Conservation (phyloP, 2,113 vertebrate species). For the Pygoscelis adeliae region DNA sequence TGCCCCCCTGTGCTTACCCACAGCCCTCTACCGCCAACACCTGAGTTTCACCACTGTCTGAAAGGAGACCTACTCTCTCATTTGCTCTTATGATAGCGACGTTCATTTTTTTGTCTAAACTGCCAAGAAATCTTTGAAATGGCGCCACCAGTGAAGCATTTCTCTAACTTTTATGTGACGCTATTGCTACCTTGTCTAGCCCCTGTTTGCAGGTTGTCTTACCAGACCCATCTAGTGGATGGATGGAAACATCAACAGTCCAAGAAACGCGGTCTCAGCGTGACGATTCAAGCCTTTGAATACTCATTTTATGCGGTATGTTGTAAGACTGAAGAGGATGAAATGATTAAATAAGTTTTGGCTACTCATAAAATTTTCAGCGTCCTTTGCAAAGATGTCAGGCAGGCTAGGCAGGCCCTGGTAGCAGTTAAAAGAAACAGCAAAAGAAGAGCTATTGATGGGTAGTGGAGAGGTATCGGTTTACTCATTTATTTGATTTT, state of each 20-base stretch:
- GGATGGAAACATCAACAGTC: neutral
- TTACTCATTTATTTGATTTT: conserved; percentile 10
- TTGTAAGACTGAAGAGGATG: neutral
- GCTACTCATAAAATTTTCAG: neutral
- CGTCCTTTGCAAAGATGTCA: neutral
- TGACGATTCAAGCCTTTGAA: neutral
- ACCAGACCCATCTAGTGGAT: neutral
- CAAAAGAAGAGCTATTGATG: neutral
- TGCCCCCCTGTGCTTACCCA: neutral
- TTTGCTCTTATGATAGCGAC: accelerated
- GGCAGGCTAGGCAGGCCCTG: neutral
- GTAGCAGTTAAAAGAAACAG: neutral
- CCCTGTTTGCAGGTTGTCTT: neutral
- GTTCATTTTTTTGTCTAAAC: neutral
- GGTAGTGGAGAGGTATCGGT: neutral
- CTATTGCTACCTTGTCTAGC: neutral
- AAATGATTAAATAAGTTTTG: neutral
- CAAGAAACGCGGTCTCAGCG: neutral
- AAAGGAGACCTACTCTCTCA: neutral
- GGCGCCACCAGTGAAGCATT: neutral
- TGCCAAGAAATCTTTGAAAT: neutral
- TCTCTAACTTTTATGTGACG: neutral
- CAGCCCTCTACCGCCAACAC: neutral
- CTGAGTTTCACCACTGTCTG: neutral
- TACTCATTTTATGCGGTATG: accelerated